phyloP scores from a whole-genome alignment of 2,797 vertebrate species.

The Anas acuta region DNA sequence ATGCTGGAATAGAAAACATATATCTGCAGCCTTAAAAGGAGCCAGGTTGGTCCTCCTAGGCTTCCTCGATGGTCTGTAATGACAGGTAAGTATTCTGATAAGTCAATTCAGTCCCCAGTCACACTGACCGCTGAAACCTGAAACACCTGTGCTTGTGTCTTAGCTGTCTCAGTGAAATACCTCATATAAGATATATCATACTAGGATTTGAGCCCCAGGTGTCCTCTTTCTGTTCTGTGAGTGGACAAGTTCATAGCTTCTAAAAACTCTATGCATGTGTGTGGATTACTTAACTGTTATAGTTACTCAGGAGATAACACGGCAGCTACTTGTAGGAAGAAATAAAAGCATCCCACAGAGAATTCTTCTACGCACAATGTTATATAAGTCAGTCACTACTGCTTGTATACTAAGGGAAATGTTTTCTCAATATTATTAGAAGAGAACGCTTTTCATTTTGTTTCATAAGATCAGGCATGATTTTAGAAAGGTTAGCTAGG shows the following conservation, averaged over 20 bases:
- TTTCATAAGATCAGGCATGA: constrained; percentile 27
- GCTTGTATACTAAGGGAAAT: constrained; percentile 17
- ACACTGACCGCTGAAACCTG: not conserved
- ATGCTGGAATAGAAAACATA: not conserved
- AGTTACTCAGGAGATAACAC: constrained; percentile 3
- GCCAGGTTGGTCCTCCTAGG: not conserved
- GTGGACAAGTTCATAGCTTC: not conserved
- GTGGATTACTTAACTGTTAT: not conserved
- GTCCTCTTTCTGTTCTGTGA: not conserved
- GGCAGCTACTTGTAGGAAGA: not conserved
- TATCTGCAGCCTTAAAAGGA: not conserved
- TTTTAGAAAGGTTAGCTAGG: constrained; percentile 31
- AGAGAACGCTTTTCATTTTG: constrained; percentile 42
- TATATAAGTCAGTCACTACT: constrained; percentile 18
- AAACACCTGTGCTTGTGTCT: not conserved
- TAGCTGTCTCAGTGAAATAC: not conserved
- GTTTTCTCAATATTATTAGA: constrained; percentile 32
- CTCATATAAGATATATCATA: not conserved
- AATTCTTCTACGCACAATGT: not conserved
- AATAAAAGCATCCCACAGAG: not conserved
- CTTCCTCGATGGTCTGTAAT: not conserved
- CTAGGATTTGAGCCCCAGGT: not conserved
- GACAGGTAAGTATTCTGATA: not conserved
- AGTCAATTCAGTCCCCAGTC: not conserved
- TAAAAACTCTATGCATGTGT: not conserved